Conservation (phyloP, 2,113 vertebrate species). For the Xyrauchen texanus region DNA sequence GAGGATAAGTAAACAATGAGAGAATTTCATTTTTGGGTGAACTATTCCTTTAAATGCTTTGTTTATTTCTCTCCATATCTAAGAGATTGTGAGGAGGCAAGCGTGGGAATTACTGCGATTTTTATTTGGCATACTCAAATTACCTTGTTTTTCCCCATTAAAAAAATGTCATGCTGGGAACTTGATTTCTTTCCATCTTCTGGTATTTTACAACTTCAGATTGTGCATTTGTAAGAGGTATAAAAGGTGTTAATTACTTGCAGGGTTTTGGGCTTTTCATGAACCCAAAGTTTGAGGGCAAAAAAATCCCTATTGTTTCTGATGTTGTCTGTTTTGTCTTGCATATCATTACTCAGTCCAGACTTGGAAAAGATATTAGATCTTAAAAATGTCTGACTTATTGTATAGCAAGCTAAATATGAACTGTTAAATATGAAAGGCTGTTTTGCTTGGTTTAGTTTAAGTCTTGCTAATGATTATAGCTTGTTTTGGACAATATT, state of each 20-base stretch:
- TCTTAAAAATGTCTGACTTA: not conserved
- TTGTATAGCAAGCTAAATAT: not conserved
- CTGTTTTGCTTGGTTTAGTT: not conserved
- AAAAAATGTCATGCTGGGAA: constrained; percentile 47
- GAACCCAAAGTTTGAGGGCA: constrained; percentile 37
- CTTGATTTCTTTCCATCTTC: constrained; percentile 10
- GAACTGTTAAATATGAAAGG: not conserved
- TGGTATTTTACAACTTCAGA: constrained; percentile 8
- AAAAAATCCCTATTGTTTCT: not conserved
- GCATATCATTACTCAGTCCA: not conserved
- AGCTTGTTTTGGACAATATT: not conserved
- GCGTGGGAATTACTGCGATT: not conserved
- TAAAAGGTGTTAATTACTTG: constrained; percentile 63
- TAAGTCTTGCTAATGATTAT: not conserved
- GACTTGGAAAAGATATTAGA: not conserved
- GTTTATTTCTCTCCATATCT: not conserved
- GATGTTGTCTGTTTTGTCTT: not conserved
- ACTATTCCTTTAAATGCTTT: not conserved
- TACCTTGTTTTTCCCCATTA: not conserved
- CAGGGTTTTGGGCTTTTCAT: constrained; percentile 30
- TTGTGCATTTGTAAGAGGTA: constrained; percentile 56
- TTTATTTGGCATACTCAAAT: not conserved
- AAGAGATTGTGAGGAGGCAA: not conserved
- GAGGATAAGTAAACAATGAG: too few relatives aligned
- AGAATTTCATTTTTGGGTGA: too few relatives aligned